phyloP scores from a whole-genome alignment of 2,888 invertebrate genomes.

The Malacosoma neustria region DNA sequence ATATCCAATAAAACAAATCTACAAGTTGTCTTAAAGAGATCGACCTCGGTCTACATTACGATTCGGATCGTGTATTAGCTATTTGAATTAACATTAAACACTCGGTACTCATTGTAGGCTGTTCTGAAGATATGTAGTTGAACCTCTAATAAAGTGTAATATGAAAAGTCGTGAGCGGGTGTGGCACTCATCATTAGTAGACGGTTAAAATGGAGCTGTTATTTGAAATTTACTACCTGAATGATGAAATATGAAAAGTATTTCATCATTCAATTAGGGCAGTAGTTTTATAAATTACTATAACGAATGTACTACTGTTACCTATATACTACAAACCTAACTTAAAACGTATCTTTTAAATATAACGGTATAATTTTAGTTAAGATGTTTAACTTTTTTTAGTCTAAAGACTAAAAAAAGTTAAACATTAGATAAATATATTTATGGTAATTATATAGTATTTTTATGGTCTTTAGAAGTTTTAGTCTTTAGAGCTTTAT shows the following conservation, averaged over 20 bases:
- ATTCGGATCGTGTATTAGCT: conserved; percentile 41
- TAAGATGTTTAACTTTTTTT: no score
- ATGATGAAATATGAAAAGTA: not conserved
- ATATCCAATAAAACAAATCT: conserved; percentile 34
- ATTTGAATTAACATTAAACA: conserved; percentile 31
- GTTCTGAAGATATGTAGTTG: conserved; percentile 19
- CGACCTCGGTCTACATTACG: conserved; percentile 48
- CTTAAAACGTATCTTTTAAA: no score
- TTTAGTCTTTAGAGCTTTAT: no score
- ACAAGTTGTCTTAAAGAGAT: conserved; percentile 27
- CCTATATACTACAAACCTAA: no score
- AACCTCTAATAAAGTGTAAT: conserved; percentile 7
- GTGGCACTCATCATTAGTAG: conserved; percentile 17
- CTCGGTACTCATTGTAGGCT: conserved; percentile 28
- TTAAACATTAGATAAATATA: no score
- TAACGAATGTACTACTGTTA: no score
- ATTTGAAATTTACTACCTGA: conserved; percentile 8
- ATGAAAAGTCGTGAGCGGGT: conserved; percentile 19
- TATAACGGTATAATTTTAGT: no score
- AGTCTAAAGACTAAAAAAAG: no score
- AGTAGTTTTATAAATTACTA: no score
- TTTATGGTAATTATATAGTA: no score
- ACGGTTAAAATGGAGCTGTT: conserved; percentile 10
- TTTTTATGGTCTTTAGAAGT: no score
- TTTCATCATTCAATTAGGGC: no score